Evolutionary conservation across 2,888 invertebrate species (phyloP).

Genomic region (Pyrrhosoma nymphula): DNA sequence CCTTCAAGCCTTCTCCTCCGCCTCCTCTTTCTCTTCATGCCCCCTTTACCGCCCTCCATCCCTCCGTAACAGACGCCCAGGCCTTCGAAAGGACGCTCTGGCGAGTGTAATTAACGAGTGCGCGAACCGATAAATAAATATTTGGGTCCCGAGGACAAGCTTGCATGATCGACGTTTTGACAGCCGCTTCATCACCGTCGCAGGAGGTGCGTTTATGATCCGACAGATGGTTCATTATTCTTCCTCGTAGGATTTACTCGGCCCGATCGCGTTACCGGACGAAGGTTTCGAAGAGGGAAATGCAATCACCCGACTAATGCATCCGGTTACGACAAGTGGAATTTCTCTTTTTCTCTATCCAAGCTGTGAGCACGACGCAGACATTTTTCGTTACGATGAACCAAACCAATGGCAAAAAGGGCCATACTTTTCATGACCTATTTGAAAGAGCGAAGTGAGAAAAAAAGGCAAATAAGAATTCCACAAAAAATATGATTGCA

Average conservation of each 20-base stretch:
- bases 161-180: neutral
- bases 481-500: no score
- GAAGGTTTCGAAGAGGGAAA: neutral
- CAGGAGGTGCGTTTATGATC: neutral
- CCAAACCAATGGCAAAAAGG: no score
- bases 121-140: constrained; percentile 16
- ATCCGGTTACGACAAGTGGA: neutral
- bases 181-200: neutral
- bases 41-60: no score
- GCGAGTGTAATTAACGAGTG: neutral
- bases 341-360: no score
- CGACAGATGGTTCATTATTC: constrained; percentile 7
- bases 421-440: no score
- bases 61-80: no score
- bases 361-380: no score
- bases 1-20: neutral
- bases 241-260: neutral
- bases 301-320: neutral
- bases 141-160: neutral
- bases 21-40: neutral
- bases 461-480: no score
- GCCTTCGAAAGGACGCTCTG: neutral
- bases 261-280: neutral
- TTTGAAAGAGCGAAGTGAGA: no score
- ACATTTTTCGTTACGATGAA: no score